phyloP scores from a whole-genome alignment of 2,888 invertebrate genomes.

The Drosophila colorata region DNA sequence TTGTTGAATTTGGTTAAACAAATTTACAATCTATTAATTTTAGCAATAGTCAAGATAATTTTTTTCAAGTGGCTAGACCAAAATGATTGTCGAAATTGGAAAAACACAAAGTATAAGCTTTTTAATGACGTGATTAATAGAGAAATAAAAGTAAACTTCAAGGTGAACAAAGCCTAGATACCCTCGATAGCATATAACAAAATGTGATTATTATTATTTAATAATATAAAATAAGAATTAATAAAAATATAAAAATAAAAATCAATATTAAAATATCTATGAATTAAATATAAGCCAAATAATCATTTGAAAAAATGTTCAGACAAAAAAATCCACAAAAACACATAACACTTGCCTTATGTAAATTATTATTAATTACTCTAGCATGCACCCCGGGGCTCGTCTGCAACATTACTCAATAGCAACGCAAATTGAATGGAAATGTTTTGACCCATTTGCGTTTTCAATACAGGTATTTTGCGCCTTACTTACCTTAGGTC shows the following conservation, averaged over 20 bases:
- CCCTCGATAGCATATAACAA: no score
- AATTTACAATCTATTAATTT: neutral
- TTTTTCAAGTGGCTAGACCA: neutral
- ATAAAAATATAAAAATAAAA: neutral
- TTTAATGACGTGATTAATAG: neutral
- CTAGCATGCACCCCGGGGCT: neutral
- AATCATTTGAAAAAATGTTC: no score
- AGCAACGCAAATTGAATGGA: neutral
- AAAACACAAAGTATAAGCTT: no score
- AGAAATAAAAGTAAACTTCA: neutral
- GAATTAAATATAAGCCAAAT: neutral
- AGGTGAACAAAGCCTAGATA: no score
- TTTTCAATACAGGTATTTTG: slow-evolving; percentile 19
- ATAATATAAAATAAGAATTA: neutral
- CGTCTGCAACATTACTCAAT: slow-evolving; percentile 17
- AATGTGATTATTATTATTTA: no score
- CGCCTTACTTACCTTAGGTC: slow-evolving; percentile 64
- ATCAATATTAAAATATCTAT: neutral
- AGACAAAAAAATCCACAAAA: neutral
- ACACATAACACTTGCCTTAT: neutral
- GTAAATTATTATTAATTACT: slow-evolving; percentile 1
- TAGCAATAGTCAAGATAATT: neutral
- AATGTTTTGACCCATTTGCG: slow-evolving; percentile 10
- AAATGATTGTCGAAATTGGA: neutral
- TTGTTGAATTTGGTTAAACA: neutral